phyloP scores from a whole-genome alignment of 2,797 vertebrate species.

The Peromyscus aztecus region DNA sequence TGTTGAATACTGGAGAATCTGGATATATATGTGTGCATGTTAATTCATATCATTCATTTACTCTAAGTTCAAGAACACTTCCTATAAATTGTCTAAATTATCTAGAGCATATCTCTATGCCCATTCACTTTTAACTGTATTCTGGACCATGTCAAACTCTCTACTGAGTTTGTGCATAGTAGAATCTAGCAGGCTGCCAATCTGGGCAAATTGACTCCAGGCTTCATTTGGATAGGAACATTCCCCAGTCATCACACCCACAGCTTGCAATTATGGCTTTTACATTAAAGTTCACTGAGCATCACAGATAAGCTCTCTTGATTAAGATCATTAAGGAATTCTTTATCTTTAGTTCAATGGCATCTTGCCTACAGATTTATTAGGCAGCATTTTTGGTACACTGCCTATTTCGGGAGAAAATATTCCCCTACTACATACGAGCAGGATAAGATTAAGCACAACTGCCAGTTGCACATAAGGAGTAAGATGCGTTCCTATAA shows the following conservation, averaged over 20 bases:
- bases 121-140: background rate
- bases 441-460: conserved; percentile 50
- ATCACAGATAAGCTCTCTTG: conserved; percentile 72
- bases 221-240: conserved; percentile 26
- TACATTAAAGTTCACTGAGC: conserved; percentile 76
- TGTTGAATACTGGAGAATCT: background rate
- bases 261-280: conserved; percentile 60
- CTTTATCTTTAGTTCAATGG: conserved; percentile 71
- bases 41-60: background rate
- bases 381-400: conserved; percentile 61
- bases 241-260: conserved; percentile 7
- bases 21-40: background rate
- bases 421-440: conserved; percentile 31
- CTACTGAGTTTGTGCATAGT: background rate
- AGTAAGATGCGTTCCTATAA: conserved; percentile 18
- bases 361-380: conserved; percentile 75
- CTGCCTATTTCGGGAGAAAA: conserved; percentile 74
- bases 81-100: background rate
- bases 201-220: conserved; percentile 11
- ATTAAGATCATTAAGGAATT: conserved; percentile 80
- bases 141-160: background rate
- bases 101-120: background rate
- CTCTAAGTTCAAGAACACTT: background rate
- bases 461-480: conserved; percentile 65
- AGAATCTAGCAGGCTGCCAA: background rate